Base-by-base conservation (phyloP, 2,113 vertebrate genomes). In the Lophochroa leadbeateri region DNA sequence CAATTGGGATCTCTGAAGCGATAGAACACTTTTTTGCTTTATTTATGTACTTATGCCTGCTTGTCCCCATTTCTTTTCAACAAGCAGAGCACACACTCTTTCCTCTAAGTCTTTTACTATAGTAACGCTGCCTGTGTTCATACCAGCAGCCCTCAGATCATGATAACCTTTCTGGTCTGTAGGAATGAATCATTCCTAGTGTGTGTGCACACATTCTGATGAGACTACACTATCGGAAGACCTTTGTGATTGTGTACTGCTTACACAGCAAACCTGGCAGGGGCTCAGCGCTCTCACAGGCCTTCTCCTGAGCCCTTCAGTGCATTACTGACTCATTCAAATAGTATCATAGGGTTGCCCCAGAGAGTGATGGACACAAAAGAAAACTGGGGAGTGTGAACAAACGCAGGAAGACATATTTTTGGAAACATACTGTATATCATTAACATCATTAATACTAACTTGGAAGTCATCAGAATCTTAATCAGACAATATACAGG, bases 231-330 rank as follows among this genome's bases (percentile, higher is more conserved):
- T 91, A 78, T 88, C 10, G 4, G 72, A 50, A 91, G 76, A 60
- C 50, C 88, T 92, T 63, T 89, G 77, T 84, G 91, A 24, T 41
- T 1, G 2, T 39, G 25, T 47, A 58, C 2, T 90, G 86, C 80
- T 94, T 91, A 58, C 79, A 67, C 37, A 96, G 80, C 76, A 90
- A 24, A 78, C 64, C 68, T 90, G 50, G 53, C 86, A 90, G 79
- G 65, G 31, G 41, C 58, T 92, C 21, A 4, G 31, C 7, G 31
- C 67, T 52, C 47, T 39, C 6, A 13, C 27, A 72, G 44, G 9
- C 80, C 39, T 80, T 57, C 74, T 82, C 74, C 72, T 52, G 70
- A 92, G 75, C 5, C 3, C 49, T 69, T 37, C 46, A 53, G 58
- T 37, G n/a, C 37, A 13, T 16, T 67, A 49, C 46, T 0, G 7